phyloP scores from a whole-genome alignment of 2,797 vertebrate genomes.

The Propithecus deckenii region DNA sequence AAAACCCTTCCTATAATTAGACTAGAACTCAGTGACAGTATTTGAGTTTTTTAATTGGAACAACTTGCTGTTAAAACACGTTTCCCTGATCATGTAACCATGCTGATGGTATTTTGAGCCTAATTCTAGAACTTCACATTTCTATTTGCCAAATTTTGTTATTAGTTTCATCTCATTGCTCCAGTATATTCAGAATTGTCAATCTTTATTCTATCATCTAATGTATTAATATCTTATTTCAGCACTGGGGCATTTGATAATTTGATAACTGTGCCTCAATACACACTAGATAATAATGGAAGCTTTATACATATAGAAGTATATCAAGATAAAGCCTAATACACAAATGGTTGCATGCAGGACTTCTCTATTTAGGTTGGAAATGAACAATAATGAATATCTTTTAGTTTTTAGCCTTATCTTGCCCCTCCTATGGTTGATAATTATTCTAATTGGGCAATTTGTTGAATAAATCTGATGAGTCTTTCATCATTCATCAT shows the following conservation, averaged over 20 bases:
- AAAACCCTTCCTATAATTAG: neutral
- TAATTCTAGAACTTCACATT: neutral
- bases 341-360: neutral
- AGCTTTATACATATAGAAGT: neutral
- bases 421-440: neutral
- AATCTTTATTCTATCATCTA: neutral
- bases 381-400: neutral
- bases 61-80: neutral
- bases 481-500: neutral
- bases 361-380: neutral
- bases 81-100: neutral
- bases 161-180: neutral
- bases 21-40: neutral
- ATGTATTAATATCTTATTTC: neutral
- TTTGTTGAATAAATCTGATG: neutral
- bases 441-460: neutral
- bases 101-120: neutral
- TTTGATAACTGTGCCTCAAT: neutral
- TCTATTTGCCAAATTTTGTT: conserved; percentile 11
- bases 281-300: neutral
- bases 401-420: neutral
- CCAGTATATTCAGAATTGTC: neutral
- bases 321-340: neutral
- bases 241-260: neutral
- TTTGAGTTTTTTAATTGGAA: neutral